Base-by-base conservation (phyloP, 2,888 invertebrate genomes). In the Drosophila kanekoi region DNA sequence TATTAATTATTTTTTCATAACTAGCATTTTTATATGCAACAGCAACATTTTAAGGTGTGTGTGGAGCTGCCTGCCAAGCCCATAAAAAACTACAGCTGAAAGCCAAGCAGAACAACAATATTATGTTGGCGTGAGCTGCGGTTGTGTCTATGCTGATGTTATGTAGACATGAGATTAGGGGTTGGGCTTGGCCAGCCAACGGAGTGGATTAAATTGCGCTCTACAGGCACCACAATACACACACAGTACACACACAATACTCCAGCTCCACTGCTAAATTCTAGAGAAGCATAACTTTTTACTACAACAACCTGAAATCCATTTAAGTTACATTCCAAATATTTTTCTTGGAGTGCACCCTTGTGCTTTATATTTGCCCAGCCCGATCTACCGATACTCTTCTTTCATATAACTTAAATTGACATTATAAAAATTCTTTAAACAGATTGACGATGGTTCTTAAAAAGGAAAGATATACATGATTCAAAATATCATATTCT, bases 101-200 rank as follows among this genome's bases (percentile, higher is more conserved):
- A 38, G 28, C 33, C 38, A 56, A 49, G 38, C 48, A 49, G 44
- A 61, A 37, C 62, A 77, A 72, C 57, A 64, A 66, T 80, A 83
- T 86, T 83, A 81, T 80, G 78, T 64, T 86, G 69, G 70, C 80
- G 77, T 77, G 80, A 41, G 69, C 52, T 51, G 49, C 37, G 48
- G 37, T 67, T 66, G 59, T 77, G 76, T 71, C 82, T 58, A 58
- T 72, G 68, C 49, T 81, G 76, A 81, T 87, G 79, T 59, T 66
- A 57, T 48, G 37, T 53, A 62, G 76, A 71, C 87, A 81, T 72
- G 81, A 58, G 37, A 79, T 47, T 43, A 44, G 47, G 14, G 18
- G 41, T 43, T 51, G 75, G 75, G 75, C 48, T 69, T 56, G 75
- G 56, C 32, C 51, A 48, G 37, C 33, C 23, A 35, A 20, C 13